Percentiles rank a stretch among this genome's conserved stretches.
phyloP scores from a whole-genome alignment of 1,140 invertebrate species.

The Drosophila baimaii region DNA sequence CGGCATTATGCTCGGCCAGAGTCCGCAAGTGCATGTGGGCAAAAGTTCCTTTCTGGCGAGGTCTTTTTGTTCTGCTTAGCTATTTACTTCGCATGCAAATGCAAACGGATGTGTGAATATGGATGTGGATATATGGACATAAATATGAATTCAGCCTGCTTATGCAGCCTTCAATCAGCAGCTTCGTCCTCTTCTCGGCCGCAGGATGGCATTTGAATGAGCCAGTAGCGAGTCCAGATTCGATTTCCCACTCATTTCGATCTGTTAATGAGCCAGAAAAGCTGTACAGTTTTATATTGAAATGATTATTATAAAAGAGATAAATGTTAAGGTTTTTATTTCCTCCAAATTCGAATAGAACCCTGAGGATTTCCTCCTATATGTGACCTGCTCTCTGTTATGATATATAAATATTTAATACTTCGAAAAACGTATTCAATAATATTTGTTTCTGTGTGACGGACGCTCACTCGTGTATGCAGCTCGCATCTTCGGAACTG shows the following conservation, averaged over 20 bases:
- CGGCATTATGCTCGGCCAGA: slow-evolving; percentile 65
- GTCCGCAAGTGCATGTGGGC: slow-evolving; percentile 69
- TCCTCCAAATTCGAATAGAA: neutral
- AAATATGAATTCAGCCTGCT: slow-evolving; percentile 59
- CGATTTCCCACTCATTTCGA: neutral
- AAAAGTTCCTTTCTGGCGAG: slow-evolving; percentile 69
- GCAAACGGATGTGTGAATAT: slow-evolving; percentile 19
- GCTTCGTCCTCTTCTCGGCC: slow-evolving; percentile 18
- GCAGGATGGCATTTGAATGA: slow-evolving; percentile 38
- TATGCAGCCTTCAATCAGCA: slow-evolving; percentile 69
- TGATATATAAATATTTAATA: neutral
- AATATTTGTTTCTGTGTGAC: slow-evolving; percentile 18
- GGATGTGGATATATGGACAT: slow-evolving; percentile 28
- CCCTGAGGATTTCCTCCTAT: too few relatives aligned
- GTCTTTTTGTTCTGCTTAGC: slow-evolving; percentile 52
- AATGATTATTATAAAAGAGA: too few relatives aligned
- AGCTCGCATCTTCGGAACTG: slow-evolving; percentile 31
- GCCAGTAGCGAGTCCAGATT: slow-evolving; percentile 5
- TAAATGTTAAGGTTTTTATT: neutral
- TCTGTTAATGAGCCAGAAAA: neutral
- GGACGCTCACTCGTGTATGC: slow-evolving; percentile 14
- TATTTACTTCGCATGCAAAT: slow-evolving; percentile 44
- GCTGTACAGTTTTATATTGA: too few relatives aligned
- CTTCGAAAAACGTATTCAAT: slow-evolving; percentile 5
- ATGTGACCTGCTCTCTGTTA: too few relatives aligned